Evolutionary conservation across 2,797 vertebrate genomes (phyloP), one percentile per base, ranked within the genome.

Genomic region (Fistularia tabacaria): DNA sequence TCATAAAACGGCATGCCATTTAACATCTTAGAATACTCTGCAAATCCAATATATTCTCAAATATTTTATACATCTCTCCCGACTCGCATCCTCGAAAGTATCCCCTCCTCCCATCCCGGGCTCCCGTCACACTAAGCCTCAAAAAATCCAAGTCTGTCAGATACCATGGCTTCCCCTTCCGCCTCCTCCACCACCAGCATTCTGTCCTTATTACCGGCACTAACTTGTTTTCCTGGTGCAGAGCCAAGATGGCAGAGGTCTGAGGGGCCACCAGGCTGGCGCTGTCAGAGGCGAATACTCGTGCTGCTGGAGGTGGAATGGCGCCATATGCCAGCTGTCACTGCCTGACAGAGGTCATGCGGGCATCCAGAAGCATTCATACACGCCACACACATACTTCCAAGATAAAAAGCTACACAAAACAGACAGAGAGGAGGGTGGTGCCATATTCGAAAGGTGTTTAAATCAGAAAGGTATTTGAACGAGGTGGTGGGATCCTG

Each of bases 291-390:
- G 72, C 68, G 36, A 48, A 15, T 69, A 58, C 66, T 70, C 52
- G 2, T 64, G 60, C 71, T 80, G 54, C 57, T 69, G 61, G 74
- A 73, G 66, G 73, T 71, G 14, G 68, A 80, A 69, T 7, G 56
- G 39, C 59, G 54, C 71, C 75, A 73, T 82, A 84, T 85, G 83
- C 71, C 85, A 72, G 76, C 82, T 76, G 76, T 78, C 81, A 79
- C 58, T 51, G 36, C 36, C 46, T 73, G 74, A 61, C 74, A 77
- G 69, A 77, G 78, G 72, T 78, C 76, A 64, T 62, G 45, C 36
- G 8, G 69, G 63, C 62, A 39, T 62, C 60, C 56, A 64, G 50
- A 67, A 40, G 54, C 48, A 12, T 54, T 46, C 50, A 38, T 13
- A 43, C 52, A 7, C 63, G 14, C 43, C 14, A 38, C 58, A 69